Percentiles rank a stretch among this genome's conserved stretches.
Conservation (phyloP, 1,140 invertebrate genomes). For the Lerema accius region DNA sequence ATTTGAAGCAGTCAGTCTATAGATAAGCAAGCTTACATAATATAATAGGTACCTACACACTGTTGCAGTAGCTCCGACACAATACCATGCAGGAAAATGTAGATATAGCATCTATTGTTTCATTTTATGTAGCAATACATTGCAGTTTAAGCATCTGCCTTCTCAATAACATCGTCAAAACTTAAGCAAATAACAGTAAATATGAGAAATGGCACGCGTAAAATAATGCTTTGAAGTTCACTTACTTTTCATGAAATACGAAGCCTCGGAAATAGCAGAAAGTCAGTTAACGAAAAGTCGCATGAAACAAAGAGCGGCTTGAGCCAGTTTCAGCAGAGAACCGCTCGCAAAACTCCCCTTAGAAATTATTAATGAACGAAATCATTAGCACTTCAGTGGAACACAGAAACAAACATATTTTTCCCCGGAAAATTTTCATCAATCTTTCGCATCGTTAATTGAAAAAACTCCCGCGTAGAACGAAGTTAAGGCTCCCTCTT, state of each 20-base stretch:
- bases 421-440: slow-evolving; percentile 23
- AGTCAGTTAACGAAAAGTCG: slow-evolving; percentile 38
- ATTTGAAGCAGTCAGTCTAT: too few relatives aligned
- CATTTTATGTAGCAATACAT: too few relatives aligned
- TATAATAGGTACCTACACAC: too few relatives aligned
- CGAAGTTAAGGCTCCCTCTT: slow-evolving; percentile 16
- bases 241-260: slow-evolving; percentile 43
- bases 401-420: slow-evolving; percentile 36
- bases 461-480: slow-evolving; percentile 25
- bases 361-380: slow-evolving; percentile 55
- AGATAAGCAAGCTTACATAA: too few relatives aligned
- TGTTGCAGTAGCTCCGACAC: too few relatives aligned
- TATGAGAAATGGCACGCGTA: too few relatives aligned
- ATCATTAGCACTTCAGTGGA: slow-evolving; percentile 46
- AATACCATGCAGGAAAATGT: too few relatives aligned
- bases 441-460: slow-evolving; percentile 35
- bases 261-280: slow-evolving; percentile 31
- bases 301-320: slow-evolving; percentile 42
- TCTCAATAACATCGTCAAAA: too few relatives aligned
- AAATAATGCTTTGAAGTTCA: slow-evolving; percentile 35
- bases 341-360: slow-evolving; percentile 44
- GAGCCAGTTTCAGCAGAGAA: slow-evolving; percentile 35
- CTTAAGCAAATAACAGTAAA: too few relatives aligned
- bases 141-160: too few relatives aligned
- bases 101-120: too few relatives aligned